These are phyloP conservation scores for Oryzaephilus surinamensis DNA, from an alignment of 1,140 invertebrate genomes.

Conservation along the genomic window DNA sequence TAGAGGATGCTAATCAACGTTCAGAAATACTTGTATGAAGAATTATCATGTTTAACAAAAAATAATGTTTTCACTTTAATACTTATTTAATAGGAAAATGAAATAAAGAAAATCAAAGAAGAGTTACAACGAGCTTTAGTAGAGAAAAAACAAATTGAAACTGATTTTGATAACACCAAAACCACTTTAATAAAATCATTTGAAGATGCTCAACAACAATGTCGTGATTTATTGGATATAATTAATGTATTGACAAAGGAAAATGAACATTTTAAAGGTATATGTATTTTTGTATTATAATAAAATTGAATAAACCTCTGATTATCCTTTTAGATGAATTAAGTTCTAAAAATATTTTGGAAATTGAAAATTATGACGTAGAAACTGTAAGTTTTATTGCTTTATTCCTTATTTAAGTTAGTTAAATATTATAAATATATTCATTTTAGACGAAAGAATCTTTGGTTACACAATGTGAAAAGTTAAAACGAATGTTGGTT, in stretches of 20 bases:
- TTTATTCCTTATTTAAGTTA: too few relatives aligned
- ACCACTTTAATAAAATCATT: slow-evolving; percentile 14
- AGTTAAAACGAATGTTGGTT: slow-evolving; percentile 23
- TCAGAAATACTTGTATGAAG: slow-evolving; percentile 17
- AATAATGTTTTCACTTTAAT: too few relatives aligned
- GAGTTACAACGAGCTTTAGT: slow-evolving; percentile 18
- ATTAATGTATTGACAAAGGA: slow-evolving; percentile 23
- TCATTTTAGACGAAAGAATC: slow-evolving; percentile 14
- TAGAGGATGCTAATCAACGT: slow-evolving; percentile 19
- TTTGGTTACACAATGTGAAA: slow-evolving; percentile 13
- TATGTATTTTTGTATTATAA: slow-evolving; percentile 6
- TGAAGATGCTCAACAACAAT: slow-evolving; percentile 24
- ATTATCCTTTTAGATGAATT: too few relatives aligned
- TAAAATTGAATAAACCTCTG: slow-evolving; percentile 6
- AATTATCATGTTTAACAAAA: neutral
- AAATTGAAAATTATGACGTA: too few relatives aligned
- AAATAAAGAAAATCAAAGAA: slow-evolving; percentile 15
- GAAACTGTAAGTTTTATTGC: too few relatives aligned
- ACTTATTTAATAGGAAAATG: slow-evolving; percentile 24
- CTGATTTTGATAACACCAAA: slow-evolving; percentile 11
- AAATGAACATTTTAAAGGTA: slow-evolving; percentile 25
- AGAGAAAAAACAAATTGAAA: slow-evolving; percentile 15
- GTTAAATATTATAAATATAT: too few relatives aligned
- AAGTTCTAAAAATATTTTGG: too few relatives aligned
- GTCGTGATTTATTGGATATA: slow-evolving; percentile 22